A percentile compares a stretch with the other conserved stretches of the same genome.
phyloP scores from a whole-genome alignment of 2,797 vertebrate species.

The Eupleurogrammus muticus region DNA sequence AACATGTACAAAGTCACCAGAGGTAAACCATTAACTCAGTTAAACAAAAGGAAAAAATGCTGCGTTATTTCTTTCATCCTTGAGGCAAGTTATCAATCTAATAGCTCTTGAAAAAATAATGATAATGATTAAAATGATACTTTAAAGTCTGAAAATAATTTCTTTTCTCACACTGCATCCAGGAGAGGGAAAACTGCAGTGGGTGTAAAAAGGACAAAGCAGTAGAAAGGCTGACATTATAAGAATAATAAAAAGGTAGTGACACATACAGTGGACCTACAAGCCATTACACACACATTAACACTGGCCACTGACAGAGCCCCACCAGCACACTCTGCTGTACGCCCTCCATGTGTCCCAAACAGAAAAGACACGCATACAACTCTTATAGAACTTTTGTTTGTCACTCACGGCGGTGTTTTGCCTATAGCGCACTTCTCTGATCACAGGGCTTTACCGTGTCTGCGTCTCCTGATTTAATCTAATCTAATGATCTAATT shows the following conservation, averaged over 20 bases:
- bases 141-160: neutral
- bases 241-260: conserved; percentile 10
- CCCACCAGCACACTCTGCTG: conserved; percentile 2
- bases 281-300: conserved; percentile 49
- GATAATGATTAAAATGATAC: neutral
- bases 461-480: conserved; percentile 22
- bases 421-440: neutral
- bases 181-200: conserved; percentile 2
- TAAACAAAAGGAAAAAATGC: neutral
- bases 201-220: conserved; percentile 18
- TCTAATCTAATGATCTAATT: conserved; percentile 20
- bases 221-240: conserved; percentile 18
- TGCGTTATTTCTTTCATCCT: neutral
- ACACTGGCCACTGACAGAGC: conserved; percentile 6
- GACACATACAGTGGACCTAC: conserved; percentile 30
- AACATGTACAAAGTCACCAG: neutral
- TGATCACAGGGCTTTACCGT: conserved; percentile 13
- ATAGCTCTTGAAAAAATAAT: neutral
- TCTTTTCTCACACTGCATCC: neutral
- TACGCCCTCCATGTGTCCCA: neutral
- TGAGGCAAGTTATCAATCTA: conserved; percentile 1
- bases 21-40: neutral
- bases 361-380: conserved; percentile 6
- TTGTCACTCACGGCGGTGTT: conserved; percentile 11
- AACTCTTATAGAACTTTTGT: neutral